phyloP scores from a whole-genome alignment of 2,797 vertebrate species.

The Coregonus sp. region DNA sequence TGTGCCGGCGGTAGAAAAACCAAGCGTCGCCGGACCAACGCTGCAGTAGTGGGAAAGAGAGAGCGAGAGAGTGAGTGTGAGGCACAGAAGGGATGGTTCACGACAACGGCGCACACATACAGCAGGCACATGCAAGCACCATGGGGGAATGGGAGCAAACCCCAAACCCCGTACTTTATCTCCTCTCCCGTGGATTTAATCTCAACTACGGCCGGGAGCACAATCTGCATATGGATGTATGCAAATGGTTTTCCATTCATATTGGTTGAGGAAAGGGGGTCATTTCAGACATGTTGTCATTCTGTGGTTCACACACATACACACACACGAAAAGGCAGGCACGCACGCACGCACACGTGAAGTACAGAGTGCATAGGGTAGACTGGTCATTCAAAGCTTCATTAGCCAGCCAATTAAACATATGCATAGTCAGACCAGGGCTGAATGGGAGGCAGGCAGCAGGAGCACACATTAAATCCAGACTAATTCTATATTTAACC shows the following conservation, averaged over 20 bases:
- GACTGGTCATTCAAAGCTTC: no score
- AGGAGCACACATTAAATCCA: no score
- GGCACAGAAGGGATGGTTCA: neutral
- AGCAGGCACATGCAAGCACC: no score
- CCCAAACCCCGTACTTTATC: constrained; percentile 59
- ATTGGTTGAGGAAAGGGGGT: constrained; percentile 5
- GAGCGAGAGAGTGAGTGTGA: no score
- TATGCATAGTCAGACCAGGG: no score
- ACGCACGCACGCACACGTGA: neutral
- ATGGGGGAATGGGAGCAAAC: constrained; percentile 36
- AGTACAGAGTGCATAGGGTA: neutral
- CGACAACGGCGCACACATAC: no score
- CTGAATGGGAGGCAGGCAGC: no score
- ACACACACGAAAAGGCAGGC: neutral
- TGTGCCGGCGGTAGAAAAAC: neutral
- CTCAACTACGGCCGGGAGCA: constrained; percentile 43
- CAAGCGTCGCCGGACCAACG: no score
- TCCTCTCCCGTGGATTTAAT: constrained; percentile 60
- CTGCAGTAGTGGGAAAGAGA: neutral
- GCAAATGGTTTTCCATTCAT: neutral
- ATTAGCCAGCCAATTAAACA: no score
- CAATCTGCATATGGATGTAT: constrained; percentile 69
- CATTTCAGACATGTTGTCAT: constrained; percentile 1
- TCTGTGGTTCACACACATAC: constrained; percentile 25
- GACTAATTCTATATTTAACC: no score